These are phyloP conservation scores for Lutraria lutraria DNA, from an alignment of 2,888 invertebrate genomes.

Conservation along the genomic window DNA sequence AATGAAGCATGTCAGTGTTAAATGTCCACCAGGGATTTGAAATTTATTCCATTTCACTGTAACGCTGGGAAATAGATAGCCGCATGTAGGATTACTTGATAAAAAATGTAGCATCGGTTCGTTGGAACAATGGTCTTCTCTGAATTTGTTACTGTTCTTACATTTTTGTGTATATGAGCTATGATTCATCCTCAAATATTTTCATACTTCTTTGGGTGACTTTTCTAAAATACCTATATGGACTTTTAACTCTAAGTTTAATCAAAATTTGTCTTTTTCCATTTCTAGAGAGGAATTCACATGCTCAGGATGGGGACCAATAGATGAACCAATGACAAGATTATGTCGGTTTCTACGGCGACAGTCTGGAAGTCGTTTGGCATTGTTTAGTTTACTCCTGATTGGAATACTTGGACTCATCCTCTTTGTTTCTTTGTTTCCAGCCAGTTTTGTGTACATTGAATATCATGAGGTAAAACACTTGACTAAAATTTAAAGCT, in stretches of 20 bases:
- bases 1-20: no score
- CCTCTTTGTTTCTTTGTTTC: constrained; percentile 73
- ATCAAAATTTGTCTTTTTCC: not conserved
- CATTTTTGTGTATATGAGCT: no score
- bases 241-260: not conserved
- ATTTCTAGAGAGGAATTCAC: constrained; percentile 30
- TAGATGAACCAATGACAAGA: constrained; percentile 48
- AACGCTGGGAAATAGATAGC: no score
- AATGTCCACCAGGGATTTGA: no score
- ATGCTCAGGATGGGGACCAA: constrained; percentile 50
- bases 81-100: no score
- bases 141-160: no score
- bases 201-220: no score
- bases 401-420: constrained; percentile 60
- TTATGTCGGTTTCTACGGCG: constrained; percentile 35
- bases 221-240: no score
- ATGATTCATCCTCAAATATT: no score
- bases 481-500: not conserved
- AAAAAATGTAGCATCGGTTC: no score
- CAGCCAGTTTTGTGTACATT: constrained; percentile 76
- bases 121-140: no score
- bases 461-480: constrained; percentile 74
- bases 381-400: constrained; percentile 54
- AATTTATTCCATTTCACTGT: no score
- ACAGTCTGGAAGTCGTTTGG: constrained; percentile 40